phyloP scores from a whole-genome alignment of 1,140 invertebrate species.

The Anastatus disparis region DNA sequence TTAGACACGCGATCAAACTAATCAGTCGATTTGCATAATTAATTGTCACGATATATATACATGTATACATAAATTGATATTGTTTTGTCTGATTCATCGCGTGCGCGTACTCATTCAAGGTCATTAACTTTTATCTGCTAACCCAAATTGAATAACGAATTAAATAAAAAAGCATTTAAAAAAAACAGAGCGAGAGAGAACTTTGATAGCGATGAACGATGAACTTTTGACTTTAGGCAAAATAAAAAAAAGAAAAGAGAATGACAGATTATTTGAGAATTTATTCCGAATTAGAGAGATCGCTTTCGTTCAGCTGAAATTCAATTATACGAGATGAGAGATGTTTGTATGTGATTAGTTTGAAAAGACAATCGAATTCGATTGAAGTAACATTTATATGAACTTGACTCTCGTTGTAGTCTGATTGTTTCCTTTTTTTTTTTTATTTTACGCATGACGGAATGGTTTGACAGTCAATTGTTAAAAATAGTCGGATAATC shows the following conservation, averaged over 20 bases:
- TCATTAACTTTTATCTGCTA: conserved; percentile 11
- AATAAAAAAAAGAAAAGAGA: background rate
- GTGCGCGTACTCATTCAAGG: conserved; percentile 22
- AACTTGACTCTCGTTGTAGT: too few species aligned
- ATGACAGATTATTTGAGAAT: conserved; percentile 33
- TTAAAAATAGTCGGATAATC: too few species aligned
- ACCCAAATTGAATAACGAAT: conserved; percentile 22
- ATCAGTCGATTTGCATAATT: conserved; percentile 18
- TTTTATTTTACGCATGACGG: too few species aligned
- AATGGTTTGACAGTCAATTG: too few species aligned
- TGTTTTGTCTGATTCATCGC: conserved; percentile 29
- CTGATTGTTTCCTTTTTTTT: too few species aligned
- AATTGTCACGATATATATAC: conserved; percentile 4
- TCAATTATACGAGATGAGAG: conserved; percentile 5
- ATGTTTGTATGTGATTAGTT: too few species aligned
- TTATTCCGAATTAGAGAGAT: background rate
- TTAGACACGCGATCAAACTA: too few species aligned
- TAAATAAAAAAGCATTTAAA: background rate
- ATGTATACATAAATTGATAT: conserved; percentile 8
- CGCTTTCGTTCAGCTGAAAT: background rate
- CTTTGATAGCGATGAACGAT: conserved; percentile 8
- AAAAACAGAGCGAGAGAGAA: background rate
- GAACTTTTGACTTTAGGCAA: conserved; percentile 39
- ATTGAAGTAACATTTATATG: too few species aligned
- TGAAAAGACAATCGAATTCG: too few species aligned